These are phyloP conservation scores for Sterna hirundo DNA, from an alignment of 2,113 vertebrate species.

Conservation along the genomic window DNA sequence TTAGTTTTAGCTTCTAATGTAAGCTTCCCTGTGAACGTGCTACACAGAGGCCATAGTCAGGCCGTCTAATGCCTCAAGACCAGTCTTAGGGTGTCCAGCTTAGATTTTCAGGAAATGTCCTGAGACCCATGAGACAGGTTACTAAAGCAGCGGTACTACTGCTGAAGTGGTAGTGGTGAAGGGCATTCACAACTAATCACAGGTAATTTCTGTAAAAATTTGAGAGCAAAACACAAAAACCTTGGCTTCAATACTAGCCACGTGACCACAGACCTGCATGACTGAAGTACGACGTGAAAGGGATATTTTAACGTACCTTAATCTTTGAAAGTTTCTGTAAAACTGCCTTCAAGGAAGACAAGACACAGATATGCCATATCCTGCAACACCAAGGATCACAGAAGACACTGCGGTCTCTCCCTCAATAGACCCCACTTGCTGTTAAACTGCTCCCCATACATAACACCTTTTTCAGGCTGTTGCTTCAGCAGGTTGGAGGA, in stretches of 20 bases:
- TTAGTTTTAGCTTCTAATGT: not conserved
- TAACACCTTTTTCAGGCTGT: not conserved
- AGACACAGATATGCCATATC: not conserved
- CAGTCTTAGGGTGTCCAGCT: not conserved
- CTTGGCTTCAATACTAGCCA: not conserved
- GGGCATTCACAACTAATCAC: not conserved
- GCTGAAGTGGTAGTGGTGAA: not conserved
- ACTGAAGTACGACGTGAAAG: not conserved
- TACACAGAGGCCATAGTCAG: not conserved
- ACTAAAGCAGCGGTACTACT: not conserved
- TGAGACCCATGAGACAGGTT: not conserved
- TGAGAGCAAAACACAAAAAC: not conserved
- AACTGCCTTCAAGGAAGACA: not conserved
- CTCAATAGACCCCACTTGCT: not conserved
- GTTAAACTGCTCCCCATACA: not conserved
- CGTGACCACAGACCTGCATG: not conserved
- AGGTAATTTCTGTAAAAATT: not conserved
- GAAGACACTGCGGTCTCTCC: not conserved
- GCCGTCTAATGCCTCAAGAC: fast-evolving
- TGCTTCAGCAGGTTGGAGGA: not conserved
- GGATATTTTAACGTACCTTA: not conserved
- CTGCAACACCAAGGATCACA: not conserved
- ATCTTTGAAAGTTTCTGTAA: not conserved
- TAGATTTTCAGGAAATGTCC: not conserved
- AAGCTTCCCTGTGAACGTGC: not conserved